These are phyloP conservation scores for Plutomurus gul DNA, from an alignment of 1,140 invertebrate species.

Conservation along the genomic window DNA sequence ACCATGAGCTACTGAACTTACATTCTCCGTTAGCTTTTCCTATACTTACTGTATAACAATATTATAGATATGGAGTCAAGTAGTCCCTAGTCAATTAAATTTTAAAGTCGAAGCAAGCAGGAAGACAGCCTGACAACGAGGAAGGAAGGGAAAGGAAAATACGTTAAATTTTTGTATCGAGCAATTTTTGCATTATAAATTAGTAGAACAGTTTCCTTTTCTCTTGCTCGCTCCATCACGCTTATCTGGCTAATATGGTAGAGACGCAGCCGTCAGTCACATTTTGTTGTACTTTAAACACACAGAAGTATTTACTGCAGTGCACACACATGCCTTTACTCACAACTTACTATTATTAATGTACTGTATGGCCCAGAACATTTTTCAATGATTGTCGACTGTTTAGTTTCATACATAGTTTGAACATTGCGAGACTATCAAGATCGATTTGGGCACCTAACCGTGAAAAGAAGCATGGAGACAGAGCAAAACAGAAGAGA, in stretches of 20 bases:
- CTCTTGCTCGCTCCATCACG: background rate
- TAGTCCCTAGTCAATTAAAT: background rate
- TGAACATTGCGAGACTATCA: constrained; percentile 15
- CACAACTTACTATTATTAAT: too few relatives aligned
- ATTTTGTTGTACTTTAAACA: background rate
- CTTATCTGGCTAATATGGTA: constrained; percentile 1
- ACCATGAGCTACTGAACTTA: background rate
- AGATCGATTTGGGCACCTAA: constrained; percentile 38
- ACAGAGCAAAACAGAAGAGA: constrained; percentile 30
- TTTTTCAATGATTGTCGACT: too few relatives aligned
- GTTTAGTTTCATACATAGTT: background rate
- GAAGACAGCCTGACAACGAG: constrained; percentile 16
- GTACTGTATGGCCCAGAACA: too few relatives aligned
- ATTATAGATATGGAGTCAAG: background rate
- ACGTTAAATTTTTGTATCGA: background rate
- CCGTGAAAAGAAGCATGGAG: constrained; percentile 21
- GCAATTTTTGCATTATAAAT: constrained; percentile 11
- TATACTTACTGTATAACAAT: background rate
- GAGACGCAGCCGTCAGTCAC: background rate
- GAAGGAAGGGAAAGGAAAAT: constrained; percentile 1
- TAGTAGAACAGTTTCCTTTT: constrained; percentile 4
- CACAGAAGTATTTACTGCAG: background rate
- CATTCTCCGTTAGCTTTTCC: background rate
- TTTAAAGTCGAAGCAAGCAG: constrained; percentile 16
- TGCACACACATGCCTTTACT: too few relatives aligned